Conservation (phyloP, 2,113 vertebrate genomes). For the Riparia riparia region DNA sequence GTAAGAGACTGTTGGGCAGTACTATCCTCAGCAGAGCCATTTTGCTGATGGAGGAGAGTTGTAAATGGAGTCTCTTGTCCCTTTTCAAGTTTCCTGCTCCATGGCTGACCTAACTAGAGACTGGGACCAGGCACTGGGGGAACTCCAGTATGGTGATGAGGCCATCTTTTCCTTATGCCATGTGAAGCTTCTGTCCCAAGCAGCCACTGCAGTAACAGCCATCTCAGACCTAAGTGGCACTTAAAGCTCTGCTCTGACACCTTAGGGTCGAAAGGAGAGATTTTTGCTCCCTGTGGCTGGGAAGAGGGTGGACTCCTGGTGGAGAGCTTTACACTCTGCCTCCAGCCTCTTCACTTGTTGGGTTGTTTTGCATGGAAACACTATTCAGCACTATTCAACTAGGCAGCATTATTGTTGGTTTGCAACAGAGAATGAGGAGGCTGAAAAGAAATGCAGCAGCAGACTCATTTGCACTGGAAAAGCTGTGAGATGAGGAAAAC, state of each 20-base stretch:
- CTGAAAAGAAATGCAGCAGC: not conserved
- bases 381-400: too few species aligned
- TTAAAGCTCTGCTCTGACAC: not conserved
- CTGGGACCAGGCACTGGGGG: not conserved
- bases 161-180: not conserved
- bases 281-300: not conserved
- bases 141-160: not conserved
- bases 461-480: not conserved
- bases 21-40: not conserved
- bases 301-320: not conserved
- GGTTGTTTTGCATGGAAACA: not conserved
- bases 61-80: not conserved
- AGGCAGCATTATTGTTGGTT: not conserved
- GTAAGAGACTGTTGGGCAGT: not conserved
- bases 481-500: not conserved
- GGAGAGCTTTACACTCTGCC: not conserved
- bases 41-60: not conserved
- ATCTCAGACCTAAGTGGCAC: not conserved
- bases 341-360: not conserved
- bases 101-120: not conserved
- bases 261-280: not conserved
- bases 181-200: not conserved
- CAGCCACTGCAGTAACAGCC: not conserved
- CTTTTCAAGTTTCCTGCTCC: not conserved
- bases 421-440: not conserved